Conservation (phyloP, 2,113 vertebrate species). For the Hemibagrus wyckioides region DNA sequence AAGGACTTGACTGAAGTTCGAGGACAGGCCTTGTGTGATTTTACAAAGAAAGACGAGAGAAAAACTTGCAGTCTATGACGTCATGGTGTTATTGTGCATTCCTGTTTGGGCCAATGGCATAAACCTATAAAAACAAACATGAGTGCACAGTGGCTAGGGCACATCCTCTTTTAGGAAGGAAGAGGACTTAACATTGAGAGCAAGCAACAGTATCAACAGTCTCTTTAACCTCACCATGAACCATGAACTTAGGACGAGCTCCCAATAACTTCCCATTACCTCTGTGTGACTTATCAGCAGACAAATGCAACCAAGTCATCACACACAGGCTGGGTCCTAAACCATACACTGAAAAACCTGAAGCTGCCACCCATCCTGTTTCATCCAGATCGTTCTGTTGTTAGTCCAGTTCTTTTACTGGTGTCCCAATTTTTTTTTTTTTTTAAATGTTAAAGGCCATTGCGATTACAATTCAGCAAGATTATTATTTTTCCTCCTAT, state of each 20-base stretch:
- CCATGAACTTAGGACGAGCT: constrained; percentile 78
- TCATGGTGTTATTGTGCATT: constrained; percentile 72
- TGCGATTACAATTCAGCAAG: background rate
- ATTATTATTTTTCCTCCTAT: background rate
- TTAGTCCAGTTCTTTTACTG: background rate
- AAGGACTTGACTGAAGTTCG: constrained; percentile 60
- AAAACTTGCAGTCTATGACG: constrained; percentile 72
- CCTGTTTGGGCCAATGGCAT: constrained; percentile 78
- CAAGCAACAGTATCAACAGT: constrained; percentile 82
- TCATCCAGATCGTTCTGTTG: background rate
- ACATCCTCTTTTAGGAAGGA: constrained; percentile 91
- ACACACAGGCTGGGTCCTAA: background rate
- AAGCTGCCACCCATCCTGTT: background rate
- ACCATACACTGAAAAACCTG: background rate
- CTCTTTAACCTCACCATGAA: constrained; percentile 86
- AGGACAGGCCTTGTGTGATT: constrained; percentile 56
- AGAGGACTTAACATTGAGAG: constrained; percentile 76
- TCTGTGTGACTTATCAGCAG: constrained; percentile 78
- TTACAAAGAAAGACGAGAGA: constrained; percentile 40
- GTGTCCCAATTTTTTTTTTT: too few relatives aligned
- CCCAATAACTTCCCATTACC: constrained; percentile 88
- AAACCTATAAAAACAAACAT: constrained; percentile 88
- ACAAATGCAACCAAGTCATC: constrained; percentile 54
- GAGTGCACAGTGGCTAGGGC: constrained; percentile 70
- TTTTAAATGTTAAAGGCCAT: background rate